Evolutionary conservation across 2,113 vertebrate genomes (phyloP), one percentile per base, ranked within the genome.

Genomic region (Passer domesticus): DNA sequence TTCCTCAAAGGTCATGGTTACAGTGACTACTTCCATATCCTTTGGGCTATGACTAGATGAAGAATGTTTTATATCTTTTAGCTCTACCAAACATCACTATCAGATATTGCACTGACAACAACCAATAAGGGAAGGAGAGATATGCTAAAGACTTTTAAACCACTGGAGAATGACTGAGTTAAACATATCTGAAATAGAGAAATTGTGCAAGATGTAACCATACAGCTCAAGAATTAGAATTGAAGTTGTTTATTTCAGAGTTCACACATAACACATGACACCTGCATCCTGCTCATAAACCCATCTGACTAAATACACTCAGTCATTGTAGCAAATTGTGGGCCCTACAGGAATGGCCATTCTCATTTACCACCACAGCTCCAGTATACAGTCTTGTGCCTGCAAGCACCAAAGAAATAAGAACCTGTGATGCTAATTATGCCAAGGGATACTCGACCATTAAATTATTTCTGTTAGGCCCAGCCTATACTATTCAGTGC

Each of bases 401-500:
- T 75, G 73, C 35, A 93, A 96, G 60, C 50, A 90, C 12, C 33
- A 46, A 87, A 87, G 67, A 77, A 93, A 64, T 60, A 74, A 81
- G 60, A 88, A 90, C 14, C 15, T 88, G 63, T 46, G 52, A 84
- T 5, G 46, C 49, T 92, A 87, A 96, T 96, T 95, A 94, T 89
- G 64, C 73, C 73, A 72, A 77, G n/a, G 37, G 28, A 90, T 60
- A 72, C n/a, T 87, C 87, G 81, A 31, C 64, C 88, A 92, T 82
- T 93, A 88, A 94, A 83, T 31, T 84, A 64, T 58, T 96, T 86
- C 88, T 86, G 47, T 74, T 96, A 92, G 59, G 46, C 28, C n/a
- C 79, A 92, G 90, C 52, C 90, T 92, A 59, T 68, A 93, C 68
- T 72, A 89, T 96, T 96, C 92, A 94, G 37, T 72, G 63, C 56